These are phyloP conservation scores for Sparidentex hasta DNA, from an alignment of 2,797 vertebrate genomes.

Conservation along the genomic window DNA sequence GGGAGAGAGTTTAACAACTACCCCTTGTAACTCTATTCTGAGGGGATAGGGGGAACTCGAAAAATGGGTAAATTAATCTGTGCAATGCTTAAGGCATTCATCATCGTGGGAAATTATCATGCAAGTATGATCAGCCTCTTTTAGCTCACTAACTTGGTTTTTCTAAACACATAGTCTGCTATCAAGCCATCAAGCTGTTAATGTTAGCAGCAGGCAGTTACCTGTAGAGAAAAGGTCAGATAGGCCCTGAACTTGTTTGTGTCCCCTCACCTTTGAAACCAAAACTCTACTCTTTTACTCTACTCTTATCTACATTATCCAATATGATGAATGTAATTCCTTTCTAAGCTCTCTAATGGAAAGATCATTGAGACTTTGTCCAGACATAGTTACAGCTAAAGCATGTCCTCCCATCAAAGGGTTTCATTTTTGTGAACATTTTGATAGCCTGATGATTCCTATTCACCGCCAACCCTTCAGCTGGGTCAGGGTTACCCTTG, in stretches of 20 bases:
- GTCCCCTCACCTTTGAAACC: background rate
- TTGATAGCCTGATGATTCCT: slow-evolving; percentile 53
- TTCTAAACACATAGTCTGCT: background rate
- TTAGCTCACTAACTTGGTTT: background rate
- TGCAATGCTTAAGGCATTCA: background rate
- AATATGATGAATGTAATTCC: slow-evolving; percentile 20
- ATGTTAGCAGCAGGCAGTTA: background rate
- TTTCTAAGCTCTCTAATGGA: slow-evolving; percentile 8
- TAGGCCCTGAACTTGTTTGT: background rate
- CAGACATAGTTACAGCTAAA: slow-evolving; percentile 15
- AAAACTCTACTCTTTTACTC: background rate
- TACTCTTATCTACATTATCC: background rate
- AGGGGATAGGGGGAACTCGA: no score
- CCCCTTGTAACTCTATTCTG: no score
- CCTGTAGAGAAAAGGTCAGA: background rate
- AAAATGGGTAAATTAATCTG: background rate
- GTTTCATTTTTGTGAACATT: slow-evolving; percentile 42
- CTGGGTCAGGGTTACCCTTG: slow-evolving; percentile 63
- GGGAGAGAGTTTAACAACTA: no score
- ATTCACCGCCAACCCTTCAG: slow-evolving; percentile 51
- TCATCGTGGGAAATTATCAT: background rate
- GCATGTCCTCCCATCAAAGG: slow-evolving; percentile 34
- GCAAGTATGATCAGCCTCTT: background rate
- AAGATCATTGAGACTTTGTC: slow-evolving; percentile 15
- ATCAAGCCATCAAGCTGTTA: background rate